A percentile compares a stretch with the other conserved stretches of the same genome.
These are phyloP conservation scores for Tyto alba DNA, from an alignment of 2,113 vertebrate genomes.

Conservation along the genomic window DNA sequence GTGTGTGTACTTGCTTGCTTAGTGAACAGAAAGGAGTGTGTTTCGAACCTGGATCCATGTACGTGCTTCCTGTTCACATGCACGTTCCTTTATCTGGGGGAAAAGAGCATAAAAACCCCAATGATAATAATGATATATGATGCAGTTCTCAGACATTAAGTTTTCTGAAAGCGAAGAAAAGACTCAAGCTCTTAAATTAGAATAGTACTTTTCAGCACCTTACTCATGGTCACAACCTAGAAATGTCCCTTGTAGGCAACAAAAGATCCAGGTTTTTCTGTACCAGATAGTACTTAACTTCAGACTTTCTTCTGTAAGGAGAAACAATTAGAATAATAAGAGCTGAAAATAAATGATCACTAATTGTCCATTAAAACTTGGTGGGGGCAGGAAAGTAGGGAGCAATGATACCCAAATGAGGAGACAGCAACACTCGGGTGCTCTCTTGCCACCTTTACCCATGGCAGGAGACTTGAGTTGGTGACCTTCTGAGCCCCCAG, in stretches of 20 bases:
- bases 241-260: neutral
- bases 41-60: neutral
- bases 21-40: neutral
- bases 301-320: neutral
- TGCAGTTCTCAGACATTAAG: neutral
- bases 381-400: no score
- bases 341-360: neutral
- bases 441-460: neutral
- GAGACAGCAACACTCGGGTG: neutral
- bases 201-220: neutral
- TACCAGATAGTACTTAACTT: neutral
- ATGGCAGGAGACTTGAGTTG: neutral
- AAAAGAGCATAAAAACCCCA: neutral
- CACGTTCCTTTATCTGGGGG: neutral
- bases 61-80: neutral
- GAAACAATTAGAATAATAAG: neutral
- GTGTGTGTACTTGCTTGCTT: neutral
- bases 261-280: neutral
- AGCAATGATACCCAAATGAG: neutral
- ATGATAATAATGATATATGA: neutral
- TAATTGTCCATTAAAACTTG: neutral
- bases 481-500: neutral
- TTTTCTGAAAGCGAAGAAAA: neutral
- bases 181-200: neutral
- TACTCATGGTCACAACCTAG: neutral